Evolutionary conservation across 92 coral and sea anemone genomes (phyloP).

Genomic region (Zoanthus gigantus): DNA sequence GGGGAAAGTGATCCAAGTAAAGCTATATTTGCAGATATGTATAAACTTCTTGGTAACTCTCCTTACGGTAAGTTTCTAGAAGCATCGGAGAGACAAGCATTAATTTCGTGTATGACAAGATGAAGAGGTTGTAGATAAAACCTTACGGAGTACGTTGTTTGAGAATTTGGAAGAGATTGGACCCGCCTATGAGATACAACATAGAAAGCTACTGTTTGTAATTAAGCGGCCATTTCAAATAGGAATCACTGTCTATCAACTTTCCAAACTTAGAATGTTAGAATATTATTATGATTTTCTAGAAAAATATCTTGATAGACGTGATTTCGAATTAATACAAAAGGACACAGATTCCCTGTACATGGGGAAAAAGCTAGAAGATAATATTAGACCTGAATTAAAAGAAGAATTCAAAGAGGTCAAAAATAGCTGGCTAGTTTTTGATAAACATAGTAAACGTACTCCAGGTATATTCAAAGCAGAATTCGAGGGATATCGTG

Average conservation of each 20-base stretch:
- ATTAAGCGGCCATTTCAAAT: background rate
- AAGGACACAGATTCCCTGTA: background rate
- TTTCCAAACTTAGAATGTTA: background rate
- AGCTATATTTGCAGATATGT: too few species aligned
- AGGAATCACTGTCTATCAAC: constrained; percentile 18
- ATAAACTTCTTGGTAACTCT: too few species aligned
- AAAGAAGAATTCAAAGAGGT: background rate
- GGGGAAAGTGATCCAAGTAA: too few species aligned
- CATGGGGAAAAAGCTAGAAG: background rate
- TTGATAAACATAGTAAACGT: constrained; percentile 4
- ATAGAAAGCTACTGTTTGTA: background rate
- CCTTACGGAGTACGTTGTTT: constrained; percentile 24
- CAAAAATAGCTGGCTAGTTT: constrained; percentile 32
- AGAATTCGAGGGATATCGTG: constrained; percentile 41
- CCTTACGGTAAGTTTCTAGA: constrained; percentile 39
- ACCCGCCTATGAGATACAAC: constrained; percentile 8
- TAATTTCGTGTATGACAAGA: background rate
- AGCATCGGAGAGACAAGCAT: background rate
- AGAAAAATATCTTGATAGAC: constrained; percentile 6
- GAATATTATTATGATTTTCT: constrained; percentile 41
- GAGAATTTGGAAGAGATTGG: constrained; percentile 28
- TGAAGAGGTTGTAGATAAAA: background rate
- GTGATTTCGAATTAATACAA: constrained; percentile 35
- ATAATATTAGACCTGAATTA: constrained; percentile 15
- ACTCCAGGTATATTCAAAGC: constrained; percentile 23